Base-by-base conservation (phyloP, 2,113 vertebrate species). In the Albula goreensis region DNA sequence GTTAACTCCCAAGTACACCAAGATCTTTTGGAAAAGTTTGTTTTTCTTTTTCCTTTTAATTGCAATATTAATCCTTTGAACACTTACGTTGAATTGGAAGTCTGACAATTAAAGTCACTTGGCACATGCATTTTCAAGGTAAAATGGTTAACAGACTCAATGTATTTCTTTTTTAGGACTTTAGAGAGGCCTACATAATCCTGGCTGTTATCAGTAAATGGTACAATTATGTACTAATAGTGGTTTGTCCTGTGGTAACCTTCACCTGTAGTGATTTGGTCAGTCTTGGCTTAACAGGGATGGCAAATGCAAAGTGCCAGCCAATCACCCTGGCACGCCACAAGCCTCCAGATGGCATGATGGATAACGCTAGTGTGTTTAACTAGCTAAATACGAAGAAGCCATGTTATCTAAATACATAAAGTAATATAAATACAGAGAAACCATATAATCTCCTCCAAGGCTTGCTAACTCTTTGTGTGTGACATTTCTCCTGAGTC, bases 401-500 rank as follows among this genome's bases (percentile, higher is more conserved):
- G 91, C 91, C 87, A 87, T 92, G 90, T 94, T 95, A 96, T 95
- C 93, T 94, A 96, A 96, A 96, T 95, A 96, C 93, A 95, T 95
- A 95, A 85, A 90, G 91, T 93, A 94, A 94, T 93, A 94, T 95
- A 95, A 95, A 96, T 95, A 96, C 90, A 93, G 93, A 92, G 86
- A 91, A 92, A 91, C 91, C 86, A 85, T 93, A 89, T 92, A 93
- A 94, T 94, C 91, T 94, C 88, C 86, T 88, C 88, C 85, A 87
- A 86, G 85, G 83, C 89, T 87, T 85, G 86, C 83, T 82, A 83
- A 86, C 82, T 63, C 81, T 85, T 90, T 85, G 85, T 82, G 66
- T 80, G 89, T 90, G 90, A 95, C 92, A 93, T 92, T 90, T 93
- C 91, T 91, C 90, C 91, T 92, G 89, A 86, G 88, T 90, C 92